phyloP scores from a whole-genome alignment of 2,888 invertebrate species.

The Nowickia ferox region DNA sequence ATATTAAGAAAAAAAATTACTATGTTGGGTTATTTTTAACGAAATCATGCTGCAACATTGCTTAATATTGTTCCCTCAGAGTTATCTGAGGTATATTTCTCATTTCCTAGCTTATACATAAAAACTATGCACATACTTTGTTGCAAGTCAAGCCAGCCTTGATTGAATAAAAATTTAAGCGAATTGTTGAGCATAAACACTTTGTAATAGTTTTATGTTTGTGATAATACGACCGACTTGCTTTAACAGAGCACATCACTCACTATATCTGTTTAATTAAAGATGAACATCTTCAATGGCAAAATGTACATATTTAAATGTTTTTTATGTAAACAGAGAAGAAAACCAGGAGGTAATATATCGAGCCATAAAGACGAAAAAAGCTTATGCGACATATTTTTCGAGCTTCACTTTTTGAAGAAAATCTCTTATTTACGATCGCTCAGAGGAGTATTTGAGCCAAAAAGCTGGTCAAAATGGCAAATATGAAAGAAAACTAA shows the following conservation, averaged over 20 bases:
- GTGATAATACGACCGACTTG: slow-evolving; percentile 20
- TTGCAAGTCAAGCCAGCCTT: slow-evolving; percentile 62
- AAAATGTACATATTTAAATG: slow-evolving; percentile 7
- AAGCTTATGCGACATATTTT: too few species aligned
- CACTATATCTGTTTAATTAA: slow-evolving; percentile 41
- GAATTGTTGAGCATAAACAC: slow-evolving; percentile 57
- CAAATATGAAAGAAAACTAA: too few species aligned
- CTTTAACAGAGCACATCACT: slow-evolving; percentile 32
- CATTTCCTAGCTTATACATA: background rate
- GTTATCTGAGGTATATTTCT: background rate
- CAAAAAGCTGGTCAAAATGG: too few species aligned
- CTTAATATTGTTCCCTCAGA: background rate
- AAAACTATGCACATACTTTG: slow-evolving; percentile 10
- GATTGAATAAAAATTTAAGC: slow-evolving; percentile 66
- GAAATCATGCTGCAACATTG: slow-evolving; percentile 52
- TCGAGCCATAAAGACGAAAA: too few species aligned
- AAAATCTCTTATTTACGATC: too few species aligned
- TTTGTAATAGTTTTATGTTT: slow-evolving; percentile 52
- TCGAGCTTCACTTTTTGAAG: too few species aligned
- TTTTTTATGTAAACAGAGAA: slow-evolving; percentile 2
- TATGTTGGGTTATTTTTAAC: slow-evolving; percentile 47
- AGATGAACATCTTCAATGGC: slow-evolving; percentile 50
- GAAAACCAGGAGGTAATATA: background rate
- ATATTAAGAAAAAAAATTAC: slow-evolving; percentile 47
- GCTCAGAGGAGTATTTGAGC: too few species aligned